Conservation (phyloP, 2,888 invertebrate species). For the Lacanobia wlatinum region DNA sequence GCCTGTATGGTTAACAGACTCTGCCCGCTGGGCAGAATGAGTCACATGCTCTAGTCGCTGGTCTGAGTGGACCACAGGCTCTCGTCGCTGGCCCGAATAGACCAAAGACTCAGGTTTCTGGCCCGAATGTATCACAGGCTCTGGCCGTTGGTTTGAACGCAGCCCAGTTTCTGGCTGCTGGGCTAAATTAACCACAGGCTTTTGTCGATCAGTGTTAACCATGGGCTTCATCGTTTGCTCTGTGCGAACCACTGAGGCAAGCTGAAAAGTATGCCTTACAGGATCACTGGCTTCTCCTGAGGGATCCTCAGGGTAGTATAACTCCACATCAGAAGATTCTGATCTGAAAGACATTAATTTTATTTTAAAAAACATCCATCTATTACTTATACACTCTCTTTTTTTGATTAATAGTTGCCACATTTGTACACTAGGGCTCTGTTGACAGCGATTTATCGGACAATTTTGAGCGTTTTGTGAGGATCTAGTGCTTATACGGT, state of each 20-base stretch:
- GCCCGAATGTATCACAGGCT: background rate
- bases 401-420: no score
- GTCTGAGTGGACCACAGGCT: background rate
- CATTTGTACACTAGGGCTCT: no score
- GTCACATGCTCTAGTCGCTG: background rate
- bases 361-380: background rate
- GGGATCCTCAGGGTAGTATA: conserved; percentile 31
- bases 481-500: no score
- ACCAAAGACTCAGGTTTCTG: background rate
- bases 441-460: no score
- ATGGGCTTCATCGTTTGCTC: background rate
- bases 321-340: conserved; percentile 25
- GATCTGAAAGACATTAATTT: conserved; percentile 27
- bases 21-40: background rate
- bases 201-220: background rate
- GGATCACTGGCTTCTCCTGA: background rate
- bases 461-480: no score
- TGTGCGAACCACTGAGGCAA: background rate
- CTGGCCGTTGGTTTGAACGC: background rate
- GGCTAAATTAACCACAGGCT: background rate
- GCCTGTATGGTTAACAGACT: background rate
- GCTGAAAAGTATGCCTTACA: background rate
- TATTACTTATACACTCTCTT: no score
- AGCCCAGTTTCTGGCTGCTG: background rate
- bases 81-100: background rate